phyloP scores from a whole-genome alignment of 2,113 vertebrate genomes.

The Fregata magnificens region DNA sequence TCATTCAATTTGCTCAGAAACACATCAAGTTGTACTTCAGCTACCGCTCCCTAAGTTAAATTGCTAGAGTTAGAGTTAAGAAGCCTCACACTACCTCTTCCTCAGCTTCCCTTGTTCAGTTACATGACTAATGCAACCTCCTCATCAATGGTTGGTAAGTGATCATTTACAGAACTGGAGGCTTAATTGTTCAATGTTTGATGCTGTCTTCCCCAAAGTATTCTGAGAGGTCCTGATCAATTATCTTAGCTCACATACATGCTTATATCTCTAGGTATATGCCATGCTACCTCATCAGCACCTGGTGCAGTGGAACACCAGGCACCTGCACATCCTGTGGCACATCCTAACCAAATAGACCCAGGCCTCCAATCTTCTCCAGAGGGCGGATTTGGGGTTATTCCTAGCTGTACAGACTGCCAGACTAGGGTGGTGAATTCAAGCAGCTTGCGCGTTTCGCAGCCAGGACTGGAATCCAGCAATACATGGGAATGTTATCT shows the following conservation, averaged over 20 bases:
- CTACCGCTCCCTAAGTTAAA: not conserved
- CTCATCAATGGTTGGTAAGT: not conserved
- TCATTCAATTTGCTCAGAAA: not conserved
- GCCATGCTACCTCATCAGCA: not conserved
- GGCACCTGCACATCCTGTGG: not conserved
- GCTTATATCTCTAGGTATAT: accelerated
- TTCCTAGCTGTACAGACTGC: not conserved
- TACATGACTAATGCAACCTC: not conserved
- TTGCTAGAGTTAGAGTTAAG: not conserved
- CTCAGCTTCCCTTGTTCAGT: not conserved
- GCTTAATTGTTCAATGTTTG: not conserved
- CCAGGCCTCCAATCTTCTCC: not conserved
- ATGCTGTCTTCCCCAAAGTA: not conserved
- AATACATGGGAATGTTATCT: accelerated
- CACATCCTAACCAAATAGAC: not conserved
- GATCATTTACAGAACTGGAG: not conserved
- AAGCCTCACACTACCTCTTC: not conserved
- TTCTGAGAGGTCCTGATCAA: not conserved
- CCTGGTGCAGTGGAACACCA: not conserved
- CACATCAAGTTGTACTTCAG: not conserved
- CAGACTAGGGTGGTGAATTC: not conserved
- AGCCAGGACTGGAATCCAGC: not conserved
- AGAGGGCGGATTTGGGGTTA: not conserved
- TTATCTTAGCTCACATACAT: not conserved
- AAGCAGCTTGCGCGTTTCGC: not conserved